These are phyloP conservation scores for Mastigias papua DNA, from an alignment of 30 jellyfish, hydroid and myxozoan genomes.

Conservation along the genomic window DNA sequence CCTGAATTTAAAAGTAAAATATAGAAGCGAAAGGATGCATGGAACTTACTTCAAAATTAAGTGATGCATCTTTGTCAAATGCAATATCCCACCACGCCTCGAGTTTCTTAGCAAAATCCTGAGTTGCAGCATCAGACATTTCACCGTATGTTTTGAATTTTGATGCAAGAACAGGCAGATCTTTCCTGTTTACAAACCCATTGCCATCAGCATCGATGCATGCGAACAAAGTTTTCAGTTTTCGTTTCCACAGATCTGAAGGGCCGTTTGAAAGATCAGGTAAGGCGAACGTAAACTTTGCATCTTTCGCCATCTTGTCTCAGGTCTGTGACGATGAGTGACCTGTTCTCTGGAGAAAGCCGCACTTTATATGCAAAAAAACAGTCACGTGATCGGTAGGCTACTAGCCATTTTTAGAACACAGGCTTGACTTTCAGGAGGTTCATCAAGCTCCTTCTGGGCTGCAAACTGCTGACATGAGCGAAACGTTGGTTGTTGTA, in stretches of 20 bases:
- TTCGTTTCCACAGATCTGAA: constrained; percentile 66
- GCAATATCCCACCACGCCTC: constrained; percentile 70
- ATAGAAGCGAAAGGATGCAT: neutral
- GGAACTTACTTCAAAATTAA: constrained; percentile 21
- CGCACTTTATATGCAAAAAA: neutral
- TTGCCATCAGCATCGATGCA: constrained; percentile 76
- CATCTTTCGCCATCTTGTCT: constrained; percentile 6
- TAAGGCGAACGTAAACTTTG: neutral
- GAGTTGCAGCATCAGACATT: constrained; percentile 54
- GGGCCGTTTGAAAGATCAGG: constrained; percentile 5
- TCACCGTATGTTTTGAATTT: constrained; percentile 50
- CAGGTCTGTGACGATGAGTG: neutral
- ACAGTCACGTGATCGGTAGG: neutral
- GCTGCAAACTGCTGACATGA: too few species aligned
- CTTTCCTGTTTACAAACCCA: constrained; percentile 49
- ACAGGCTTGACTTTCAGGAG: too few species aligned
- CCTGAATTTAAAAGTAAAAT: too few species aligned
- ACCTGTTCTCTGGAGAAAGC: neutral
- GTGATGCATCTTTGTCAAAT: constrained; percentile 31
- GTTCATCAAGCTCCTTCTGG: too few species aligned
- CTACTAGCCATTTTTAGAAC: too few species aligned
- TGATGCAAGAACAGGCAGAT: constrained; percentile 57
- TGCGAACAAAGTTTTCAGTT: constrained; percentile 62
- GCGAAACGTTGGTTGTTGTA: too few species aligned
- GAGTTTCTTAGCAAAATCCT: constrained; percentile 35